Evolutionary conservation across 2,113 vertebrate genomes (phyloP), one percentile per base, ranked within the genome.

Genomic region (Corydoras maculifer): DNA sequence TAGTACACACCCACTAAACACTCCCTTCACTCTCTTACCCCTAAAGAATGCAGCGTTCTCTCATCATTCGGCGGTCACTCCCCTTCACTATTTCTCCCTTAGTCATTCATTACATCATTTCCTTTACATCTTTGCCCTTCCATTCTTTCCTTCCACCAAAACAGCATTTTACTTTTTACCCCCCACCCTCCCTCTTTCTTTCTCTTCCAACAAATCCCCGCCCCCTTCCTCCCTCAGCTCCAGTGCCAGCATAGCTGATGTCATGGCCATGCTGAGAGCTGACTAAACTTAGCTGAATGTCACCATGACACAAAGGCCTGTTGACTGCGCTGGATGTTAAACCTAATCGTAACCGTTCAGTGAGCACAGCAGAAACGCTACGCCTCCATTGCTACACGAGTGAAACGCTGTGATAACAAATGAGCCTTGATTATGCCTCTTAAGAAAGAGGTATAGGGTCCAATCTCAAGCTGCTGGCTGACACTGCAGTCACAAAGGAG

Each of bases 211-310:
- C 29, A 25, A 53, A 53, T 1, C 9, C 51, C 51, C 51, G 3
- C 10, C 50, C 18, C 48, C 62, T 50, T 18, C 57, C 57, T 64
- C 53, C 30, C 29, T 30, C 8, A 2, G 8, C 32, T 2, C 35
- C 58, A 11, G 29, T 53, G 73, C 77, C 75, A 77, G 74, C 77
- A 65, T 29, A 15, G 60, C 53, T 68, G 49, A 68, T 68, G 58
- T 74, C 65, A 68, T 68, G 43, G n/a, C 49, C 15, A 51, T 55
- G 58, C 64, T 73, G 10, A n/a, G 43, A 48, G 58, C n/a, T 31
- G 64, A 68, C 51, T 53, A 10, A 53, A 53, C 9, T 14, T 53
- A 10, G 3, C 13, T 53, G 54, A 55, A 74, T 30, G 8, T 48
- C 15, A 51, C 9, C 8, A 2, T 8, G 15, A 61, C 29, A 13